Base-by-base conservation (phyloP, 2,888 invertebrate genomes). In the Aporophyla lueneburgensis region DNA sequence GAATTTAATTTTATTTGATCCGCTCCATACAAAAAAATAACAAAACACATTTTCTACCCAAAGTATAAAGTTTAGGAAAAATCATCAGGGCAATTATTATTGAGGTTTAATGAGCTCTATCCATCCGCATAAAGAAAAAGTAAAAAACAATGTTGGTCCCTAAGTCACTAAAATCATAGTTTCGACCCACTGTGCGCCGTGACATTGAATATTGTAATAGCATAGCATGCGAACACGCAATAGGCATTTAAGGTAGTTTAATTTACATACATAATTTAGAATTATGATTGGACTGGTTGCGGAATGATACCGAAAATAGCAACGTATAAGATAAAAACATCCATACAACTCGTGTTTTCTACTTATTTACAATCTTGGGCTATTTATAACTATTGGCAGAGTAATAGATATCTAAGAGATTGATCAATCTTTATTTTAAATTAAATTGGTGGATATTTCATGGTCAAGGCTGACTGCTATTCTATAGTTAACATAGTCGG, bases 181-280 rank as follows among this genome's bases (percentile, higher is more conserved):
- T n/a, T n/a, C n/a, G n/a, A n/a, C n/a, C n/a, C n/a, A 43, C 5
- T 5, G 5, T 5, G 10, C 21, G n/a, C 24, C 49, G 10, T 5
- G 10, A 16, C 21, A 43, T 51, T 59, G 21, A 16, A 51, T 24
- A 61, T 62, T 70, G 16, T 59, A 46, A 27, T 59, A 46, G 6
- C n/a, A 19, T 24, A 46, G 12, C n/a, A 19, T 24, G 6, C 12
- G 16, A 40, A n/a, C 9, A 58, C 6, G 16, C n/a, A 63, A n/a
- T n/a, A n/a, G 21, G 10, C 16, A n/a, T 16, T 4, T 24, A 27
- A 12, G 14, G 21, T 51, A 51, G 6, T 51, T 43, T 43, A n/a
- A 59, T 59, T 71, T 71, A 59, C 59, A 58, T 73, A 58, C 21
- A 49, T 70, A 40, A 49, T 14, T 56, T 46, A n/a, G 10, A 40